Conservation (phyloP, 2,113 vertebrate genomes). For the Varanus komodoensis region DNA sequence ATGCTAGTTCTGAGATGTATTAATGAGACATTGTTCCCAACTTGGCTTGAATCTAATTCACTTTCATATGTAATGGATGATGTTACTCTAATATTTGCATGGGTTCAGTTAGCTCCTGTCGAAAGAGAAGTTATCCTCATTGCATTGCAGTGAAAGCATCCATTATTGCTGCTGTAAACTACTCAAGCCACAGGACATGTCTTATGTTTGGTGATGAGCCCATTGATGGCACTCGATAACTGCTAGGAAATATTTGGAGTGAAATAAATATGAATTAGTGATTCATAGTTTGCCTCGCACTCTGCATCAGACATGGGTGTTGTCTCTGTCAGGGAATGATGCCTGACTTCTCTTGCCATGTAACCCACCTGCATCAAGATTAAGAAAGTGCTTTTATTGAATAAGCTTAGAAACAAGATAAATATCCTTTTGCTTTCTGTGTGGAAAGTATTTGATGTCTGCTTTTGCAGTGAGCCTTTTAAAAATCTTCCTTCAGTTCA, state of each 20-base stretch:
- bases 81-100: slow-evolving; percentile 27
- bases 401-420: slow-evolving; percentile 75
- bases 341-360: slow-evolving; percentile 70
- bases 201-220: slow-evolving; percentile 16
- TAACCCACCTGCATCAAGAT: slow-evolving; percentile 73
- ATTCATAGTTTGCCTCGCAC: slow-evolving; percentile 40
- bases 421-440: slow-evolving; percentile 67
- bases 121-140: slow-evolving; percentile 23
- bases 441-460: slow-evolving; percentile 58
- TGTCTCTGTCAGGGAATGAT: slow-evolving; percentile 70
- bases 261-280: slow-evolving; percentile 46
- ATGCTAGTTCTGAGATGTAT: slow-evolving; percentile 26
- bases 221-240: slow-evolving; percentile 17
- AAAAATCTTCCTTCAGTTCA: slow-evolving; percentile 65
- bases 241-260: slow-evolving; percentile 35
- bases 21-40: slow-evolving; percentile 21
- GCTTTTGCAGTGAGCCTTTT: slow-evolving; percentile 66
- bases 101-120: slow-evolving; percentile 20
- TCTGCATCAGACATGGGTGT: slow-evolving; percentile 51
- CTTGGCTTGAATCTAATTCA: slow-evolving; percentile 29
- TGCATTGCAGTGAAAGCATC: slow-evolving; percentile 15
- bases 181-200: slow-evolving; percentile 4
- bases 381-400: slow-evolving; percentile 73
- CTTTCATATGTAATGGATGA: slow-evolving; percentile 21
- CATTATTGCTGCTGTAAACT: slow-evolving; percentile 39